Base-by-base conservation (phyloP, 2,113 vertebrate genomes). In the Epinephelus lanceolatus region DNA sequence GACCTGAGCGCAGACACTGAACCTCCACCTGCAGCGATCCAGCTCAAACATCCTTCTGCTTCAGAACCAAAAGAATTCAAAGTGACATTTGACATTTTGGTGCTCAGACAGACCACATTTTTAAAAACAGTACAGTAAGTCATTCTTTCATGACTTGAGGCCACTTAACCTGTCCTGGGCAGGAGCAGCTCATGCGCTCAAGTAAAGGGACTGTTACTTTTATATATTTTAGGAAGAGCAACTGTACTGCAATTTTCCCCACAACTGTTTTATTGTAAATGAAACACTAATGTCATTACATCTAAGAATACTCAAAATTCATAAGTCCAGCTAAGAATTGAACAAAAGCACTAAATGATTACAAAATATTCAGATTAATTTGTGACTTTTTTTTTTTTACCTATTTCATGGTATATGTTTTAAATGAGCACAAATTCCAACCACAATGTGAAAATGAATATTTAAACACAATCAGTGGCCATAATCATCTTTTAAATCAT, bases 31-130 rank as follows among this genome's bases (percentile, higher is more conserved):
- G 60, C 30, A 49, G 53, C 21, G 6, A 37, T 4, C 23, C 47
- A 78, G 52, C n/a, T 45, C 60, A 52, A 63, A 84, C 47, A 45
- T 69, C 11, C 4, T 56, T 30, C 66, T 51, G 67, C 45, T 55
- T 57, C 21, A n/a, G 3, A 62, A 53, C 51, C 37, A 9, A 40
- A 57, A 75, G 3, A 17, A 89, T 67, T 53, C 23, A 83, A 75
- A 72, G 68, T 76, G 88, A 87, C 89, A 53, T 57, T 63, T 89
- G 89, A 75, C 86, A 63, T 92, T 89, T 92, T 52, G 25, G 3
- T 30, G 47, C 25, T 67, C 78, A 57, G 75, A 83, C 49, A 56
- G 30, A 47, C 12, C 19, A 40, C 0, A 57, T 68, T 27, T n/a
- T 3, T 3, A 45, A 6, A 59, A 45, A 23, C 6, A 0, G 7